Evolutionary conservation across 2,797 vertebrate species (phyloP), one percentile per base, ranked within the genome.

Genomic region (Liasis olivaceus): DNA sequence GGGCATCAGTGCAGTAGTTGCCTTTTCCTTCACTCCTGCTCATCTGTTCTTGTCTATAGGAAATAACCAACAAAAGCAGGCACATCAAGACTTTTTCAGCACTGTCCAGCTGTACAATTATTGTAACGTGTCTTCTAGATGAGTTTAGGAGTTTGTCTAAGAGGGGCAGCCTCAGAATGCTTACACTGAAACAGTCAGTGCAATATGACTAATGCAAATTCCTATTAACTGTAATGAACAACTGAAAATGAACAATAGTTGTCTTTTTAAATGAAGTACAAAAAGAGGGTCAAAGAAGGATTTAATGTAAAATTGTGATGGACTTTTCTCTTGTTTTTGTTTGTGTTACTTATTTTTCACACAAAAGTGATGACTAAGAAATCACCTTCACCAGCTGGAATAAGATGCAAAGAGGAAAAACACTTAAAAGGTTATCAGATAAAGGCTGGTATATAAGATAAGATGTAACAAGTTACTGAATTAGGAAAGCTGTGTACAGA

Each of bases 1-100:
- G 96, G 95, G 91, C 96, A 97, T 97, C 51, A 3, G 89, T 97
- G 96, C 92, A 95, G 97, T 97, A 95, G 94, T 91, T 96, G 92
- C 94, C 94, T 95, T 0, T 91, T 97, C 96, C 94, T 95, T 90
- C 66, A 90, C 81, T 54, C 93, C 93, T 95, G 92, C 95, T 95
- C 95, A 93, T 96, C 95, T 85, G 88, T 95, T 95, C 93, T 92
- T 92, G 95, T 89, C 90, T 96, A 93, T 95, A 91, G 94, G 90
- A 92, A 95, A 94, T 72, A 93, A 91, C 93, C 90, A 94, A 94
- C 90, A 91, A n/a, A 64, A 47, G 12, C 93, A 94, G 93, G 95
- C 36, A 24, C 88, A 72, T 93, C 96, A 84, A 36, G 72, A 89
- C 85, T 85, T 47, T 91, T 86, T 87, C 26, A 93, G 94, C 92